These are phyloP conservation scores for Andrena camellia DNA, from an alignment of 2,888 invertebrate species.

Conservation along the genomic window DNA sequence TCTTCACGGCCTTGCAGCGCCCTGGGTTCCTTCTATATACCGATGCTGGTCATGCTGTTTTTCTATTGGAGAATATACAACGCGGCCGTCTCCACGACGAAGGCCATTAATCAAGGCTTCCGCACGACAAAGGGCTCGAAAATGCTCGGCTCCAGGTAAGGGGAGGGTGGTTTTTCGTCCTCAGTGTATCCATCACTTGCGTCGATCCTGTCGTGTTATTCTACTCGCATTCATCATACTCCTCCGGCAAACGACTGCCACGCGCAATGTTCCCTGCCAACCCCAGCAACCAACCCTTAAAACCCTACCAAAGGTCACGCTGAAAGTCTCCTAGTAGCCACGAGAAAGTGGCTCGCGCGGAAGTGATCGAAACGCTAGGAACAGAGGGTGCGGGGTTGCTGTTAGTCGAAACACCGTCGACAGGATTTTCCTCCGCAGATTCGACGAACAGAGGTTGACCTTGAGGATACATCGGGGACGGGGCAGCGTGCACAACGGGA, in stretches of 20 bases:
- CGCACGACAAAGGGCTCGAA: constrained; percentile 92
- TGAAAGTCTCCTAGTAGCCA: neutral
- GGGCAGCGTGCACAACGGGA: constrained; percentile 87
- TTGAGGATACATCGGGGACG: constrained; percentile 96
- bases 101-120: constrained; percentile 96
- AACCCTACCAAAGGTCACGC: too few species aligned
- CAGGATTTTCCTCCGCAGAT: constrained; percentile 88
- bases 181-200: too few species aligned
- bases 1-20: constrained; percentile 88
- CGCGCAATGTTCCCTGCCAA: too few species aligned
- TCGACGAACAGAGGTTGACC: constrained; percentile 96
- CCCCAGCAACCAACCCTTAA: too few species aligned
- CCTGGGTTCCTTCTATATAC: constrained; percentile 98
- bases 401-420: neutral
- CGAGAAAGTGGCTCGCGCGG: neutral
- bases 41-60: constrained; percentile 99
- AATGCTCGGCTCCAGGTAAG: constrained; percentile 83
- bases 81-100: constrained; percentile 96
- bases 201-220: too few species aligned
- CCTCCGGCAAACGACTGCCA: too few species aligned
- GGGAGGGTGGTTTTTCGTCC: constrained; percentile 84
- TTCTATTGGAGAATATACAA: constrained; percentile 99
- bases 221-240: too few species aligned
- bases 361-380: neutral
- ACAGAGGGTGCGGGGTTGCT: neutral